These are phyloP conservation scores for Microctenopoma lineatum DNA, from an alignment of 2,797 vertebrate species.

Conservation along the genomic window DNA sequence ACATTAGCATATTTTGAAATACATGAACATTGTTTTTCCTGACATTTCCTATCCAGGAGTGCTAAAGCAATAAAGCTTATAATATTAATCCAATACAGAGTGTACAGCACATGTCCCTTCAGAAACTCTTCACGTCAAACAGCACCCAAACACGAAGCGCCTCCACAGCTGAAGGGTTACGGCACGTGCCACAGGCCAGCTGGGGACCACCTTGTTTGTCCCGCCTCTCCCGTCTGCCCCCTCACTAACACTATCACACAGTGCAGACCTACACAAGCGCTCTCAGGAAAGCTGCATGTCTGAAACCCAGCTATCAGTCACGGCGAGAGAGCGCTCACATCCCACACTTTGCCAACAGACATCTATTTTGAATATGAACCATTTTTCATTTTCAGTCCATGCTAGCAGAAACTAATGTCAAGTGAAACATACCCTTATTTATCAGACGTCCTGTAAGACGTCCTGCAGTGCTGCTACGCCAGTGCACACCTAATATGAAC, in stretches of 20 bases:
- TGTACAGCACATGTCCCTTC: neutral
- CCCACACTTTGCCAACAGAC: neutral
- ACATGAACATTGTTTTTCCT: neutral
- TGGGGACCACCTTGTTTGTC: too few relatives aligned
- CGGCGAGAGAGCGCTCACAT: neutral
- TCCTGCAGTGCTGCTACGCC: conserved; percentile 20
- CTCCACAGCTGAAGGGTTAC: too few relatives aligned
- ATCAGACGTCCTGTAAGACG: too few relatives aligned
- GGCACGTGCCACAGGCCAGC: too few relatives aligned
- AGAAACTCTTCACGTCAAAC: neutral
- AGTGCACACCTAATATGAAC: conserved; percentile 25
- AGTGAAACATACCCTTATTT: conserved; percentile 1
- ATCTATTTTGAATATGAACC: neutral
- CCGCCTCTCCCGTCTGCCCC: too few relatives aligned
- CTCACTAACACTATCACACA: too few relatives aligned
- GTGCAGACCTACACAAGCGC: neutral
- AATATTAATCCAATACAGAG: neutral
- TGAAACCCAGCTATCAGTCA: neutral
- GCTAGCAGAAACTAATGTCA: neutral
- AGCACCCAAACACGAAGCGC: neutral
- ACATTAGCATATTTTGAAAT: neutral
- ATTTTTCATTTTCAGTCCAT: neutral
- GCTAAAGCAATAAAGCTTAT: neutral
- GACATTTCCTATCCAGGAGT: neutral
- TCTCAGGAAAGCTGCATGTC: neutral